Conservation (phyloP, 2,113 vertebrate genomes). For the Pteronura brasiliensis region DNA sequence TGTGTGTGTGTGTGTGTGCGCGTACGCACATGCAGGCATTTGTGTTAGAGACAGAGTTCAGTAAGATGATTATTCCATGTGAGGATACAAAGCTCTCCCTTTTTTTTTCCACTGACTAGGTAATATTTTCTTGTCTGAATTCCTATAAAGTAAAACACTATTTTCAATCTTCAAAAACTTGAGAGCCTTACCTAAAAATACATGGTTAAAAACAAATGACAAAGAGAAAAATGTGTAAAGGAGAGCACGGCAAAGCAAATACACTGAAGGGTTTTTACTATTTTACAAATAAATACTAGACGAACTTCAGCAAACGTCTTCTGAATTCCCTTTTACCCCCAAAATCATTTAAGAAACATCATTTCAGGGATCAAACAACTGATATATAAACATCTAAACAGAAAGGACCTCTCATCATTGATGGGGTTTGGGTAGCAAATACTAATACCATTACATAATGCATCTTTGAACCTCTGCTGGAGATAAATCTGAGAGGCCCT, state of each 20-base stretch:
- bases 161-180: not conserved
- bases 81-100: not conserved
- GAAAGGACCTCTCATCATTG: not conserved
- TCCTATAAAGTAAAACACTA: not conserved
- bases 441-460: not conserved
- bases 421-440: not conserved
- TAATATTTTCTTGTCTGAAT: not conserved
- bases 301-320: not conserved
- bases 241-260: not conserved
- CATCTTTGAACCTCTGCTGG: not conserved
- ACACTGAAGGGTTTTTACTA: not conserved
- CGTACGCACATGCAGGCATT: fast-evolving
- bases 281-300: not conserved
- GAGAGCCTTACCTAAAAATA: not conserved
- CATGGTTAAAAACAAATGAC: not conserved
- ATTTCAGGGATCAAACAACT: not conserved
- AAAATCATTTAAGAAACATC: not conserved
- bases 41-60: not conserved
- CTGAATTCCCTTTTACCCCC: not conserved
- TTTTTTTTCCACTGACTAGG: not conserved
- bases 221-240: not conserved
- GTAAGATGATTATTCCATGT: not conserved
- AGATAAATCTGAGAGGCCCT: not conserved
- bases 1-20: not conserved
- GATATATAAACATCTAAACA: not conserved